phyloP scores from a whole-genome alignment of 92 coral and sea anemone species.

The Porites evermanni region DNA sequence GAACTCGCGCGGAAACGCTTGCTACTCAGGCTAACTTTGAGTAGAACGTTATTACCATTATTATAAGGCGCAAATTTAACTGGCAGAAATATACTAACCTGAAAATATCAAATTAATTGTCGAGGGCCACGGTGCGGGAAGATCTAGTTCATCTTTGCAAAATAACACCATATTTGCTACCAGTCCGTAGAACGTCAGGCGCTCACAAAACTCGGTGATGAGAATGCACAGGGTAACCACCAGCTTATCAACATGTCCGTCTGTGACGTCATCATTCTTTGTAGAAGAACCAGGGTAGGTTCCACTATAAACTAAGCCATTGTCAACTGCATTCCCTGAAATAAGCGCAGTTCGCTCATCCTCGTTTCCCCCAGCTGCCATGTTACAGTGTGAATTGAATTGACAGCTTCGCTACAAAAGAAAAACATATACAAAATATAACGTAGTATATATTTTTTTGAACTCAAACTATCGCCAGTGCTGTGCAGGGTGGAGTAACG shows the following conservation, averaged over 20 bases:
- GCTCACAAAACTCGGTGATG: constrained; percentile 89
- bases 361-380: not conserved
- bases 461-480: too few relatives aligned
- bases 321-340: not conserved
- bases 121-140: constrained; percentile 69
- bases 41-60: too few relatives aligned
- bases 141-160: constrained; percentile 51
- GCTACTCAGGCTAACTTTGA: too few relatives aligned
- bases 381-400: not conserved
- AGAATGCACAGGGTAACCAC: constrained; percentile 76
- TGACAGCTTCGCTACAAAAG: not conserved
- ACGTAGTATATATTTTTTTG: too few relatives aligned
- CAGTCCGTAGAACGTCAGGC: constrained; percentile 87
- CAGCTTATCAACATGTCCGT: constrained; percentile 13
- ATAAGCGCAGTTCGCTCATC: not conserved
- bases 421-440: not conserved
- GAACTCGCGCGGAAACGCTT: too few relatives aligned
- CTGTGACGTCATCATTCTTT: too few relatives aligned
- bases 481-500: too few relatives aligned
- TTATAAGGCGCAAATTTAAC: too few relatives aligned
- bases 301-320: not conserved
- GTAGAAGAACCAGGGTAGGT: too few relatives aligned
- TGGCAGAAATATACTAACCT: constrained; percentile 54
- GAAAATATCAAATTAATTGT: constrained; percentile 69
- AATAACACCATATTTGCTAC: constrained; percentile 82